Base-by-base conservation (phyloP, 1,140 invertebrate genomes). In the Pantala flavescens region DNA sequence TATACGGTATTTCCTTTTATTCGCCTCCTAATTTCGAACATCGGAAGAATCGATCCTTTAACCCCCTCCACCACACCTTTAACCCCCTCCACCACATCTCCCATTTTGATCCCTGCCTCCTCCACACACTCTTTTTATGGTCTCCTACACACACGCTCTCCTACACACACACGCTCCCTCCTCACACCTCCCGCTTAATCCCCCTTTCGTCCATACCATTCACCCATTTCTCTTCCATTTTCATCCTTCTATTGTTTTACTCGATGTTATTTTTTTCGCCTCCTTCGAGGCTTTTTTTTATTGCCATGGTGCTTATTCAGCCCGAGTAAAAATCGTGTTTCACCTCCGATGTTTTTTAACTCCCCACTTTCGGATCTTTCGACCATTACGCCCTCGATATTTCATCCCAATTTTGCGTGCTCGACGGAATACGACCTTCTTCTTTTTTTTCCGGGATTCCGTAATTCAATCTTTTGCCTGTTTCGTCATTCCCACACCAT, bases 371-470 rank as follows among this genome's bases (percentile, higher is more conserved):
- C 49, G 49, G 49, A 12, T 63, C 49, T 3, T 63, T 19, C 49
- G 49, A 7, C 49, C 49, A 63, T 63, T 63, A 63, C 49, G 49
- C 12, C 49, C 3, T 63, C 49, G 49, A 63, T 63, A 63, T 63
- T 63, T 63, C 49, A 63, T 63, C 49, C 49, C 16, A 63, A 63
- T 63, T 63, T 63, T 63, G 49, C 49, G 49, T 63, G 49, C 49
- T 63, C 49, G 12, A 63, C 49, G 49, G 14, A 63, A 63, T 63
- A 63, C n/a, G 49, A 63, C 49, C 49, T 21, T 16, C 16, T 63
- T 21, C 49, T 21, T 19, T 63, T 63, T 21, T 11, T 49, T 63
- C 12, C 49, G n/a, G 49, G 49, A 63, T 63, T 63, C 49, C 14
- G 49, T 63, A 63, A 63, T 63, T 63, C 49, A 63, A 63, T 63